Conservation (phyloP, 2,797 vertebrate genomes). For the Peromyscus eremicus region DNA sequence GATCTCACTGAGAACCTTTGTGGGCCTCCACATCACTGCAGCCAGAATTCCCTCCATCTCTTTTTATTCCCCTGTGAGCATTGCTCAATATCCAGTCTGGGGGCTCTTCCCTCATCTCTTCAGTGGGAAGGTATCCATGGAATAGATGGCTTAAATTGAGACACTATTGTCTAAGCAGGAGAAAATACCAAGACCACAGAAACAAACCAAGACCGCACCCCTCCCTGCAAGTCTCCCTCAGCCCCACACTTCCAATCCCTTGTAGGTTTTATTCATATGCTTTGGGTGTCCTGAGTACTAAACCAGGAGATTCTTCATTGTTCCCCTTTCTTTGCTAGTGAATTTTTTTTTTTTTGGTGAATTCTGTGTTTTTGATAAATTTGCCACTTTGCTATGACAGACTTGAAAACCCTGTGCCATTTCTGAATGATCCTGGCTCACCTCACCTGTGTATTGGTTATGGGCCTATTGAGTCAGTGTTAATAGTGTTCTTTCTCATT, state of each 20-base stretch:
- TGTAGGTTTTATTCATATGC: neutral
- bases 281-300: neutral
- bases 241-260: neutral
- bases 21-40: no score
- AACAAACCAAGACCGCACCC: neutral
- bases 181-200: neutral
- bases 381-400: neutral
- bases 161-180: conserved; percentile 4
- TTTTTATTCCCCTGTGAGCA: neutral
- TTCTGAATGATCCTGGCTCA: neutral
- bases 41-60: neutral
- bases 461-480: neutral
- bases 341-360: neutral
- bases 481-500: neutral
- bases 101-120: neutral
- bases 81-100: neutral
- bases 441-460: neutral
- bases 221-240: neutral
- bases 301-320: neutral
- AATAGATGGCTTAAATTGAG: neutral
- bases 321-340: neutral
- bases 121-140: neutral
- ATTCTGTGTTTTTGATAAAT: neutral
- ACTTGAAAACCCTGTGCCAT: neutral
- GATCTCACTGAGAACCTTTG: no score